Evolutionary conservation across 2,113 vertebrate genomes (phyloP).

Genomic region (Recurvirostra avosetta): DNA sequence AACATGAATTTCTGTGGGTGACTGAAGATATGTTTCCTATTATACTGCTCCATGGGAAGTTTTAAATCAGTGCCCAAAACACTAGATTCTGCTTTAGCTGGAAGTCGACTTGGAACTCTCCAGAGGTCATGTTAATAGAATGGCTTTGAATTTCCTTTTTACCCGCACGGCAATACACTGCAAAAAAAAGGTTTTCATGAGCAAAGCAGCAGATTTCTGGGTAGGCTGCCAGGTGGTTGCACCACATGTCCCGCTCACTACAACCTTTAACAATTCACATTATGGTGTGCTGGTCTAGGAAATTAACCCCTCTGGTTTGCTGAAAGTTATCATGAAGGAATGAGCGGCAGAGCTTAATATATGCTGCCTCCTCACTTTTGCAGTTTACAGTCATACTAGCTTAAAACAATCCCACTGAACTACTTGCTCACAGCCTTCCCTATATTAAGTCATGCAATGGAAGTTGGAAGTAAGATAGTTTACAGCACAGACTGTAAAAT

Average conservation of each 20-base stretch:
- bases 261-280: background rate
- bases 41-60: background rate
- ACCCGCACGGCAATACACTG: background rate
- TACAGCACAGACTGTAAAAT: background rate
- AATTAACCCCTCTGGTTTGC: background rate
- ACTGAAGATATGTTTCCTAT: background rate
- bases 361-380: background rate
- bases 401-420: background rate
- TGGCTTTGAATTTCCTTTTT: conserved; percentile 15
- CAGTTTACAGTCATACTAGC: background rate
- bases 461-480: background rate
- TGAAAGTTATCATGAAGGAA: background rate
- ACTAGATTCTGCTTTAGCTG: background rate
- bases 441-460: background rate
- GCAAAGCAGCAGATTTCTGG: background rate
- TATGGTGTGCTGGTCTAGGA: background rate
- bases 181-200: background rate
- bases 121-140: background rate
- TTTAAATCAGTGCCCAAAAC: background rate
- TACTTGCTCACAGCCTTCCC: background rate
- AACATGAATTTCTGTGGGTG: background rate
- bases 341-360: background rate
- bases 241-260: background rate
- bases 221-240: background rate
- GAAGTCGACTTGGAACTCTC: background rate